phyloP scores from a whole-genome alignment of 2,797 vertebrate genomes.

The Gymnothorax javanicus region DNA sequence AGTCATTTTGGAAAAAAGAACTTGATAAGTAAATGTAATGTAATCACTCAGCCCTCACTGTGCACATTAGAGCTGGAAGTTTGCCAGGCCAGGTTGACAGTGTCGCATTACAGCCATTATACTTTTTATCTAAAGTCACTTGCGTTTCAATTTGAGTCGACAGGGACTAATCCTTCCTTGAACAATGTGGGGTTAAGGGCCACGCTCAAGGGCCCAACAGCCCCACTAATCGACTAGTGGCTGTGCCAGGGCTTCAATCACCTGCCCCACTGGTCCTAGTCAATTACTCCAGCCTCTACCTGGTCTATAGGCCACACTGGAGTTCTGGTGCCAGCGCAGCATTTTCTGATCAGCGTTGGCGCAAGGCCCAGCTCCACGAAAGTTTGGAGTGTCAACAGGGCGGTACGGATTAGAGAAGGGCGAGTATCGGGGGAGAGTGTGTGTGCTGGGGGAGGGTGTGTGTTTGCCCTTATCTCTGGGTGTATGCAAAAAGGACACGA shows the following conservation, averaged over 20 bases:
- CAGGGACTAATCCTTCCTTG: no score
- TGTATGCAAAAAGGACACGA: slow-evolving; percentile 74
- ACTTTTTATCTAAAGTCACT: no score
- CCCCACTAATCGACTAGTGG: no score
- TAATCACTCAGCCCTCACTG: neutral
- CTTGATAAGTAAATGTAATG: neutral
- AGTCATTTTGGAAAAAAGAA: no score
- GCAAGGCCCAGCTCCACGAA: slow-evolving; percentile 69
- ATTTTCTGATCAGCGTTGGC: slow-evolving; percentile 69
- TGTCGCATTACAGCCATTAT: no score
- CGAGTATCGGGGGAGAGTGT: slow-evolving; percentile 31
- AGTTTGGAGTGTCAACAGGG: slow-evolving; percentile 73
- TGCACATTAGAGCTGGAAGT: neutral
- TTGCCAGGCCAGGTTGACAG: neutral
- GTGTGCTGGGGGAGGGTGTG: slow-evolving; percentile 35
- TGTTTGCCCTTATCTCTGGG: slow-evolving; percentile 67
- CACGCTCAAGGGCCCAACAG: no score
- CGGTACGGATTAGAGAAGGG: slow-evolving; percentile 45
- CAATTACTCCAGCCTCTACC: no score
- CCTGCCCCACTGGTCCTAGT: no score
- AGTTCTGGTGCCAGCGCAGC: slow-evolving; percentile 11
- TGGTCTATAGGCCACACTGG: no score
- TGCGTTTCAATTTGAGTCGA: no score
- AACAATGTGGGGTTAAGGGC: no score
- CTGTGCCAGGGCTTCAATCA: no score